Percentiles rank a stretch among this genome's conserved stretches.
phyloP scores from a whole-genome alignment of 2,888 invertebrate species.

The Melieria picta region DNA sequence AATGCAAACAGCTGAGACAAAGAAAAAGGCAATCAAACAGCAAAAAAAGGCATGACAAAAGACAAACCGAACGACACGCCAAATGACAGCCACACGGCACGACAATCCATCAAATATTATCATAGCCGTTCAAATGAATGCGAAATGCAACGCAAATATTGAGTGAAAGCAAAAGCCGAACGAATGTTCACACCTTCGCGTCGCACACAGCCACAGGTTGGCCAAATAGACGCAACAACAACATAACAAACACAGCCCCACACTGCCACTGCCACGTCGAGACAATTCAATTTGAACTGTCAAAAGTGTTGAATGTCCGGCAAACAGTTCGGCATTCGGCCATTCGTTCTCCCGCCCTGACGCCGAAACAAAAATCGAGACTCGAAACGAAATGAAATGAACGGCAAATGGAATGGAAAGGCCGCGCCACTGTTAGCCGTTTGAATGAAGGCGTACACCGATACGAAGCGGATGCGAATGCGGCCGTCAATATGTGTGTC shows the following conservation, averaged over 20 bases:
- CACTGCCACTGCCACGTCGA: slow-evolving; percentile 43
- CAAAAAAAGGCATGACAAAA: not conserved
- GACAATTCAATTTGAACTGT: slow-evolving; percentile 56
- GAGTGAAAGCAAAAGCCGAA: slow-evolving; percentile 18
- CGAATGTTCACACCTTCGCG: slow-evolving; percentile 22
- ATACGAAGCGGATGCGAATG: not conserved
- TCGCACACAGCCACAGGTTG: not conserved
- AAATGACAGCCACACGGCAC: not conserved
- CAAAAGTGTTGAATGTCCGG: slow-evolving; percentile 48
- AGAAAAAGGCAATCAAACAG: not conserved
- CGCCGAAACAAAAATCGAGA: no score
- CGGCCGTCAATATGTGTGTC: not conserved
- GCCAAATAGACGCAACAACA: not conserved
- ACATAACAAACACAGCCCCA: slow-evolving; percentile 1
- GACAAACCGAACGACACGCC: not conserved
- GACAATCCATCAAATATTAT: slow-evolving; percentile 28
- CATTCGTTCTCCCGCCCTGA: no score
- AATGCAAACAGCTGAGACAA: not conserved
- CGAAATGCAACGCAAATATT: slow-evolving; percentile 24
- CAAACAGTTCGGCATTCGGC: not conserved
- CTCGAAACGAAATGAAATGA: no score
- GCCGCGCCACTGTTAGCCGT: no score
- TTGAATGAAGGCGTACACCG: not conserved
- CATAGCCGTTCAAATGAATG: slow-evolving; percentile 25
- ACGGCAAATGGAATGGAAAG: no score